phyloP scores from a whole-genome alignment of 2,797 vertebrate species.

The Neopelma chrysocephalum region DNA sequence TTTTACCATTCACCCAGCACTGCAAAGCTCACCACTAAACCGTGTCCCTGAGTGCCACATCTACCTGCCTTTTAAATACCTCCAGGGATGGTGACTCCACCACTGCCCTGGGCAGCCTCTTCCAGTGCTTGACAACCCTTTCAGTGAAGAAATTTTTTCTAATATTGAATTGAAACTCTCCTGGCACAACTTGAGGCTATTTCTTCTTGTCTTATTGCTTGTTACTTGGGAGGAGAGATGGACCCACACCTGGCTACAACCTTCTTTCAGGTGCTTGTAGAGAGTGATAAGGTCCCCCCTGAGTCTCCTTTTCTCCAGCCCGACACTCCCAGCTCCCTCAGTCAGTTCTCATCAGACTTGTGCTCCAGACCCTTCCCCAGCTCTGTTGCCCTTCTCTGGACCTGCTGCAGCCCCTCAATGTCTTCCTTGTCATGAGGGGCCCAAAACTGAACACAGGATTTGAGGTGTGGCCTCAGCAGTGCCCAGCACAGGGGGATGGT shows the following conservation, averaged over 20 bases:
- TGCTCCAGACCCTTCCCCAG: background rate
- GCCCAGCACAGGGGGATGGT: background rate
- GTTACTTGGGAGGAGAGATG: background rate
- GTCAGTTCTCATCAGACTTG: no score
- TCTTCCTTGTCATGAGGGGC: background rate
- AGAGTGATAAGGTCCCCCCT: background rate
- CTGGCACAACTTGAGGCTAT: background rate
- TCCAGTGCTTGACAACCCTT: background rate
- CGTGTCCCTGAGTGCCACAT: background rate
- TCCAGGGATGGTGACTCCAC: background rate
- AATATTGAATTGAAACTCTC: background rate
- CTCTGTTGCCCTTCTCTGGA: background rate
- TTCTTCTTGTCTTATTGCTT: background rate
- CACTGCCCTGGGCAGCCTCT: background rate
- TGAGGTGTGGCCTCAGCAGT: background rate
- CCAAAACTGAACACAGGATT: background rate
- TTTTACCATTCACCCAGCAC: background rate
- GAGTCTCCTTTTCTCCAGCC: background rate
- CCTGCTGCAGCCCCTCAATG: background rate
- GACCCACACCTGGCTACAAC: fast-evolving
- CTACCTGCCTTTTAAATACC: background rate
- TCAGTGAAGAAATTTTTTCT: background rate
- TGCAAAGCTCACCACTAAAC: background rate
- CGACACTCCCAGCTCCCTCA: background rate
- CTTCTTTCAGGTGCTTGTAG: background rate